phyloP scores from a whole-genome alignment of 2,113 vertebrate genomes.

The Mola mola region DNA sequence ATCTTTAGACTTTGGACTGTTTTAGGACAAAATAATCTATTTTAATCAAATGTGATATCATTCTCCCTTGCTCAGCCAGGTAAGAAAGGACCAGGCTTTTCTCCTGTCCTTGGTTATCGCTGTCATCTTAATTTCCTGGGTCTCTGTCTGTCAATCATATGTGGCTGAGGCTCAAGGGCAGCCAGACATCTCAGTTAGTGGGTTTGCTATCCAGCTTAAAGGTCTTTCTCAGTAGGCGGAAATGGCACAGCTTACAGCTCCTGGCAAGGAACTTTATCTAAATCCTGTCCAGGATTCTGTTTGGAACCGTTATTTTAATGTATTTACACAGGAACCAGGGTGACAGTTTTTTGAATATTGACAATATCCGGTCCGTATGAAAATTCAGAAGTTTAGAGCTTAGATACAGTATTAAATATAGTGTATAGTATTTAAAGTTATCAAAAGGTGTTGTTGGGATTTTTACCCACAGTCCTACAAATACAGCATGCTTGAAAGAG shows the following conservation, averaged over 20 bases:
- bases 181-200: conserved; percentile 44
- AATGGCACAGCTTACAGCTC: conserved; percentile 48
- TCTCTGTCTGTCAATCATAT: conserved; percentile 69
- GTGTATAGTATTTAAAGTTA: neutral
- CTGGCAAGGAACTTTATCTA: conserved; percentile 45
- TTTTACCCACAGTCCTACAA: neutral
- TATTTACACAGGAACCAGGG: conserved; percentile 37
- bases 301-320: conserved; percentile 30
- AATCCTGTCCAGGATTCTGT: conserved; percentile 44
- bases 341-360: conserved; percentile 28
- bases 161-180: conserved; percentile 59
- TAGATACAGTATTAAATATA: no score
- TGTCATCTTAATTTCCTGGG: conserved; percentile 71
- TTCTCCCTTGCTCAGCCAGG: conserved; percentile 10
- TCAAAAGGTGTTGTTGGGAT: neutral
- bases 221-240: conserved; percentile 44
- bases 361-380: neutral
- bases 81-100: conserved; percentile 22
- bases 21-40: neutral
- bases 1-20: no score
- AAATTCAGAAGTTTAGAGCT: neutral
- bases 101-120: conserved; percentile 35
- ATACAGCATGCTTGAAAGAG: neutral
- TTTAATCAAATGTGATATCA: neutral
- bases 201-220: conserved; percentile 56